Base-by-base conservation (phyloP, 2,888 invertebrate genomes). In the Stenotaenia linearis region DNA sequence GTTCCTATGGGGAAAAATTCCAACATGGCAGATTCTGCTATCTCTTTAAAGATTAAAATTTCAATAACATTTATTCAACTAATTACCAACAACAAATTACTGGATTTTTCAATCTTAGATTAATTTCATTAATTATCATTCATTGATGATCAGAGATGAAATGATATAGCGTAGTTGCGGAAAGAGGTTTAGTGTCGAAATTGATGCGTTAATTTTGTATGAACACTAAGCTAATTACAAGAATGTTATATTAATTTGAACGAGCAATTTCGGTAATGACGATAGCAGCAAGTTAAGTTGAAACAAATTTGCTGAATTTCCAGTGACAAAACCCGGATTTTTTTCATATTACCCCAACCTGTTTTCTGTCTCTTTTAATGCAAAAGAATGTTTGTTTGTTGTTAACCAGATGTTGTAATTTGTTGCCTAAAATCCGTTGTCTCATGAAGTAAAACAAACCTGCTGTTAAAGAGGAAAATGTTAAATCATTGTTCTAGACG, bases 351-450 rank as follows among this genome's bases (percentile, higher is more conserved):
- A n/a, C n/a, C 40, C 15, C 40, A 4, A 40, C n/a, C n/a, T 40
- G 3, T 40, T 40, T 21, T 56, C 56, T 56, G 56, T 56, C 23
- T 18, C 5, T 56, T 56, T 56, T n/a, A 23, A 23, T 56, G 18
- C 23, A 56, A 56, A 56, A 9, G 69, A 69, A 69, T 50, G 50
- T 50, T 21, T 3, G 69, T 69, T 12, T 25, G 69, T 69, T 69
- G 69, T 69, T 69, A 69, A 69, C 69, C 69, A 69, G 69, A 69
- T 69, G 28, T 25, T 28, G 69, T 69, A 69, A 69, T 69, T 69
- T 69, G 69, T 69, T 15, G 69, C 15, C 21, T 23, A 18, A 56
- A 56, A 56, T 56, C 56, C 9, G 28, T 28, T 69, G 69, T 25
- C 69, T 69, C 28, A 69, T 69, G 2, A 28, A 69, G 69, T 28